These are phyloP conservation scores for Lydus trimaculatus DNA, from an alignment of 2,888 invertebrate genomes.

Conservation along the genomic window DNA sequence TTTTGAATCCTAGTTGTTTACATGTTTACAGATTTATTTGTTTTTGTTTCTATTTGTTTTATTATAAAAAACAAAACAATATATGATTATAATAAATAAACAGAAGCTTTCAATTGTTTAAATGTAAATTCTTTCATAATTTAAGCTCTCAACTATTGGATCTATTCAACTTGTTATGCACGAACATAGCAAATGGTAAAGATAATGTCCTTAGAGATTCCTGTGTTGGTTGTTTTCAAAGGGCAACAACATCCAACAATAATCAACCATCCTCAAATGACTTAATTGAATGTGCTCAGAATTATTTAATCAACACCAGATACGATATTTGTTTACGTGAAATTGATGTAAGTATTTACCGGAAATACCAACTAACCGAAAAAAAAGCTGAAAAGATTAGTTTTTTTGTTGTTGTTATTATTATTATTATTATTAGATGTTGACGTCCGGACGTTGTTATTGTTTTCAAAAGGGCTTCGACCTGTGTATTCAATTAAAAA, in stretches of 20 bases:
- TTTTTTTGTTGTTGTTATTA: not conserved
- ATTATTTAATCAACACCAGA: slow-evolving; percentile 64
- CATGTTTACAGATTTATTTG: not conserved
- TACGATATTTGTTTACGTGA: slow-evolving; percentile 64
- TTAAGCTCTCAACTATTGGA: slow-evolving; percentile 61
- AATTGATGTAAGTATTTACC: slow-evolving; percentile 59
- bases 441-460: not conserved
- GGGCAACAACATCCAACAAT: slow-evolving; percentile 51
- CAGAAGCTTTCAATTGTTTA: not conserved
- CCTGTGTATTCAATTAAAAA: slow-evolving; percentile 6
- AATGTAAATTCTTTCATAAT: slow-evolving; percentile 25
- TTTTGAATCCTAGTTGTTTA: not conserved
- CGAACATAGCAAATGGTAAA: slow-evolving; percentile 67
- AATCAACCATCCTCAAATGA: slow-evolving; percentile 65
- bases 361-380: slow-evolving; percentile 8
- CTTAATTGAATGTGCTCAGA: slow-evolving; percentile 64
- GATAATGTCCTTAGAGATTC: slow-evolving; percentile 67
- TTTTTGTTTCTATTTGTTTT: not conserved
- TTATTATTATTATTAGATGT: slow-evolving; percentile 11
- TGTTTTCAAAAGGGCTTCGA: not conserved
- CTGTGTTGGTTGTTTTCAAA: slow-evolving; percentile 69
- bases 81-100: not conserved
- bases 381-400: not conserved
- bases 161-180: slow-evolving; percentile 69
- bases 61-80: not conserved